A percentile compares a stretch with the other conserved stretches of the same genome.
Conservation (phyloP, 2,797 vertebrate species). For the Phyllotis vaccarum region DNA sequence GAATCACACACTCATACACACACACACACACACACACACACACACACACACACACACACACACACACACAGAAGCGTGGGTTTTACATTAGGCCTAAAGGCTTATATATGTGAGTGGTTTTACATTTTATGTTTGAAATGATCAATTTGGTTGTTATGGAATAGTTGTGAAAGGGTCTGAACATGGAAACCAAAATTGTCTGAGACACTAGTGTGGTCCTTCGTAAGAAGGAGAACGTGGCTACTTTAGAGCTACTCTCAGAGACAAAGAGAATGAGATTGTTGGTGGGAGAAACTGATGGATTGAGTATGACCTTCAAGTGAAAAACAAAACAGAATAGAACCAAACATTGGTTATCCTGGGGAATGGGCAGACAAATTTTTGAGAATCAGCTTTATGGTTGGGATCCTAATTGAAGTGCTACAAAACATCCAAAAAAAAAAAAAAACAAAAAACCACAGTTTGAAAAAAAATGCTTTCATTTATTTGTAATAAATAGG, state of each 20-base stretch:
- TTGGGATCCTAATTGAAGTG: neutral
- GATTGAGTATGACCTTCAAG: neutral
- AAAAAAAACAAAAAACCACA: too few relatives aligned
- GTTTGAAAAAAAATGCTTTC: neutral
- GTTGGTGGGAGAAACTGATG: neutral
- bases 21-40: too few relatives aligned
- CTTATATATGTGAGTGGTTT: neutral
- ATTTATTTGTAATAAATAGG: conserved; percentile 12
- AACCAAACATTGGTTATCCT: neutral
- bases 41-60: too few relatives aligned
- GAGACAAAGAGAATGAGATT: neutral
- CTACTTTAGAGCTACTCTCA: neutral
- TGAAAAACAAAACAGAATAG: too few relatives aligned
- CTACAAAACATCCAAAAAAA: neutral
- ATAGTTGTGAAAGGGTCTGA: neutral
- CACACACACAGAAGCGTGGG: neutral
- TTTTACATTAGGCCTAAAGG: neutral
- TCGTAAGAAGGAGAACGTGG: neutral
- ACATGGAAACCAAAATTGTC: neutral
- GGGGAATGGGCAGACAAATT: neutral
- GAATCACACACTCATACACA: neutral
- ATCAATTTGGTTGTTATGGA: neutral
- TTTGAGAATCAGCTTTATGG: conserved; percentile 15
- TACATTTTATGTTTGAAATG: neutral
- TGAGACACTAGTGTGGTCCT: neutral